Conservation (phyloP, 2,888 invertebrate genomes). For the Lithodes maja region DNA sequence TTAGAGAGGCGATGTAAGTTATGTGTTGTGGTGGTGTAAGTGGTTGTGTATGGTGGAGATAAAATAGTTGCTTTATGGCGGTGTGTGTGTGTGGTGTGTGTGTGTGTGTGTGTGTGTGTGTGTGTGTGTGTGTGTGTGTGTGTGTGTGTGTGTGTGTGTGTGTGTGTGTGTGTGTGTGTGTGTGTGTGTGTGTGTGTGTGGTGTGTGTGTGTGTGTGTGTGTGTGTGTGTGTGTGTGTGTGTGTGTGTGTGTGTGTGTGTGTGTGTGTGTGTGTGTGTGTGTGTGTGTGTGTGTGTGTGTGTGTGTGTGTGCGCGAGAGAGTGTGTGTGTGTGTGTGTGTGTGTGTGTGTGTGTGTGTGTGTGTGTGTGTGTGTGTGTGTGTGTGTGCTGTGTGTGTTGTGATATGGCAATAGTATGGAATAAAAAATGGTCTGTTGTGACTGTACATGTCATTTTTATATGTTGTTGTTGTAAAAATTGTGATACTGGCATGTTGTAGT, state of each 20-base stretch:
- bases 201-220: background rate
- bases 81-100: too few species aligned
- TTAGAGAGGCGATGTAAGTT: too few species aligned
- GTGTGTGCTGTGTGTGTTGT: too few species aligned
- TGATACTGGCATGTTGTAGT: background rate
- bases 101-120: too few species aligned
- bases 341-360: constrained; percentile 1
- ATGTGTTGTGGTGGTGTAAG: too few species aligned
- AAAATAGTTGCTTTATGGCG: too few species aligned
- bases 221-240: too few species aligned
- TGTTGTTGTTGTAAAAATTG: background rate
- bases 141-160: constrained; percentile 32
- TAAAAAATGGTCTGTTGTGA: background rate
- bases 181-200: background rate
- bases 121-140: constrained; percentile 3
- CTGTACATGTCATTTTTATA: background rate
- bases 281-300: constrained; percentile 31
- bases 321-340: background rate
- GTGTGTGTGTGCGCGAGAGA: constrained; percentile 22
- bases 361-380: constrained; percentile 3
- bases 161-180: constrained; percentile 30
- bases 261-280: constrained; percentile 33
- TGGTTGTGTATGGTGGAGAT: too few species aligned
- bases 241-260: background rate
- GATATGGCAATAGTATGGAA: background rate